Base-by-base conservation (phyloP, 2,888 invertebrate species). In the Griposia aprilina region DNA sequence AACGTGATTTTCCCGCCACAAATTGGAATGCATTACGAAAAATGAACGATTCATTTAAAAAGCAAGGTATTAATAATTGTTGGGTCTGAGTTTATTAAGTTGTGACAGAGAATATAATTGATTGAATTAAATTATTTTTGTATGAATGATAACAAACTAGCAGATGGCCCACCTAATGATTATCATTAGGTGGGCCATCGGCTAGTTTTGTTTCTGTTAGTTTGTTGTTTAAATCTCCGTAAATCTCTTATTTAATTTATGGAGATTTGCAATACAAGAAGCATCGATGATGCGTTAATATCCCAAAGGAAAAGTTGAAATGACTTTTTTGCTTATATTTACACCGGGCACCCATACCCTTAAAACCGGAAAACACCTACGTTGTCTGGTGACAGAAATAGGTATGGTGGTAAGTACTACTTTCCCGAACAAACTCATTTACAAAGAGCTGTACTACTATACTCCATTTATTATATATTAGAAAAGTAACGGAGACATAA, bases 1-100 rank as follows among this genome's bases (percentile, higher is more conserved):
- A 68, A 72, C 81, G 71, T 78, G 67, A 81, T 72, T 48, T 59
- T 78, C 26, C 20, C 55, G 30, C 83, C 59, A 67, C 70, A 63
- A 84, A 82, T 74, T 84, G 84, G 57, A 84, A 83, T 82, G 73
- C 60, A 70, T 70, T 78, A 72, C 48, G 26, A 78, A 78, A 67
- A 67, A 52, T 48, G 7, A 62, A 62, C 26, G 60, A 57, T 83
- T 67, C 13, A 59, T 78, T 78, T 52, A 63, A 48, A 63, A 67
- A 62, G 8, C 5, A 7, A 15, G 15, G 26, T 15, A 36, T 75
- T 57, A 20, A 63, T 45, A 52, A 30, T 36, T 66, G 15, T 81
- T 30, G 36, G 63, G 15, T 7, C 15, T 48, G 17, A 26, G 5
- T 59, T 68, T 68, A 26, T 45, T 52, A 57, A 52, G 52, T 45